phyloP scores from a whole-genome alignment of 2,113 vertebrate species.

The Epinephelus lanceolatus region DNA sequence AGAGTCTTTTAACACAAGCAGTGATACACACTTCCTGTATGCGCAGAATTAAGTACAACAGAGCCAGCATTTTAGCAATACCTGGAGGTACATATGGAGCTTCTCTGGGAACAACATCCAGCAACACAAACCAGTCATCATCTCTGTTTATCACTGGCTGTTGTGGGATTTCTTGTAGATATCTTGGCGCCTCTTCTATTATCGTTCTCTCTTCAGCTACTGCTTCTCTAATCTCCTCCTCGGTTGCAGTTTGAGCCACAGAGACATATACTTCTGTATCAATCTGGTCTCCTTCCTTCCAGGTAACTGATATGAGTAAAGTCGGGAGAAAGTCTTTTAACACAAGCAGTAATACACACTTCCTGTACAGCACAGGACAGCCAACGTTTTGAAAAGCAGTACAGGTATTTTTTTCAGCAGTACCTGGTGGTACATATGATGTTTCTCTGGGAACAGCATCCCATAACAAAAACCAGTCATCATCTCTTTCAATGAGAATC shows the following conservation, averaged over 20 bases:
- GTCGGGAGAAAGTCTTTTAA: slow-evolving; percentile 19
- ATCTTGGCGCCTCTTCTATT: slow-evolving; percentile 5
- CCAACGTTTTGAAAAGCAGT: not conserved
- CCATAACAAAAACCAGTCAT: slow-evolving; percentile 77
- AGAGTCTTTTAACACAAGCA: slow-evolving; percentile 7
- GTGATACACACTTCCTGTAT: not conserved
- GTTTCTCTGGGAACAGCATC: slow-evolving; percentile 54
- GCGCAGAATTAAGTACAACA: not conserved
- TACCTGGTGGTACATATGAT: slow-evolving; percentile 64
- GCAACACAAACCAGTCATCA: slow-evolving; percentile 67
- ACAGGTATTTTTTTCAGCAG: not conserved
- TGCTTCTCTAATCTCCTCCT: slow-evolving; percentile 35
- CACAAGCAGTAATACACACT: not conserved
- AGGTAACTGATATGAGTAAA: slow-evolving; percentile 41
- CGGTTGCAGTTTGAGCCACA: not conserved
- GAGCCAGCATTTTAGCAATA: slow-evolving; percentile 27
- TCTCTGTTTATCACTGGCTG: slow-evolving; percentile 17
- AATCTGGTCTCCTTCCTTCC: not conserved
- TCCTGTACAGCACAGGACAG: not conserved
- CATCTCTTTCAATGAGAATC: slow-evolving; percentile 30
- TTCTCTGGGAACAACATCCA: slow-evolving; percentile 60
- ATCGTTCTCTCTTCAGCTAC: slow-evolving; percentile 44
- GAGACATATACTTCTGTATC: slow-evolving; percentile 19
- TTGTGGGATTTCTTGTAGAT: slow-evolving; percentile 25
- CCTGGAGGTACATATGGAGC: slow-evolving; percentile 54